Base-by-base conservation (phyloP, 2,888 invertebrate species). In the Dryomyza anilis region DNA sequence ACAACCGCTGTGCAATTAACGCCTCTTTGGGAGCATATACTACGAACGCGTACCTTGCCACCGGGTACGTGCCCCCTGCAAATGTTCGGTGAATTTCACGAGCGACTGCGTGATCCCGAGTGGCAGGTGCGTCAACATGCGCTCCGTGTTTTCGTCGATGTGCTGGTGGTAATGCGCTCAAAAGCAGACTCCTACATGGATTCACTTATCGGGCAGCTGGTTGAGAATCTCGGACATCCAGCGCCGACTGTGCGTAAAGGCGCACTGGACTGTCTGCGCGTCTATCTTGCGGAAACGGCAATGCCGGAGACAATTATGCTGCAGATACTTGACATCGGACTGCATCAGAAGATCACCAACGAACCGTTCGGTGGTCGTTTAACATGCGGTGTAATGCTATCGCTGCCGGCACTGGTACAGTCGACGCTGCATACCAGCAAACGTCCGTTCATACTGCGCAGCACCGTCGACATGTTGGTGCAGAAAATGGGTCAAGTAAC, bases 51-150 rank as follows among this genome's bases (percentile, higher is more conserved):
- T 65, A 87, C 89, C 61, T 85, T 93, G 63, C 93, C 93, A 45
- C 87, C 87, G 23, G 87, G 88, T 69, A 85, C 89, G 57, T 88
- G 90, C 76, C 87, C 88, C 2, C 84, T 85, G 66, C 85, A 87
- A 63, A 88, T 92, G 74, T 92, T 91, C 78, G 83, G 86, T 61
- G 91, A 91, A 73, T 88, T 93, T 75, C 85, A 89, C 50, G 89
- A 91, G 71, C 87, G 93, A 57, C 85, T 93, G 52, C 86, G 88
- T 43, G 91, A 92, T 79, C 91, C 92, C 1, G 93, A 94, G 80
- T 91, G 92, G 89, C 92, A 93, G 82, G 93, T 94, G 36, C 87
- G 93, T 10, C 90, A 93, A 70, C 92, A 94, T 80, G 93, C 93
- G 27, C 84, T 94, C 6, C 84, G 93, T 59, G 92, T 94, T 8